Base-by-base conservation (phyloP, 2,888 invertebrate genomes). In the Perithous albicinctus region DNA sequence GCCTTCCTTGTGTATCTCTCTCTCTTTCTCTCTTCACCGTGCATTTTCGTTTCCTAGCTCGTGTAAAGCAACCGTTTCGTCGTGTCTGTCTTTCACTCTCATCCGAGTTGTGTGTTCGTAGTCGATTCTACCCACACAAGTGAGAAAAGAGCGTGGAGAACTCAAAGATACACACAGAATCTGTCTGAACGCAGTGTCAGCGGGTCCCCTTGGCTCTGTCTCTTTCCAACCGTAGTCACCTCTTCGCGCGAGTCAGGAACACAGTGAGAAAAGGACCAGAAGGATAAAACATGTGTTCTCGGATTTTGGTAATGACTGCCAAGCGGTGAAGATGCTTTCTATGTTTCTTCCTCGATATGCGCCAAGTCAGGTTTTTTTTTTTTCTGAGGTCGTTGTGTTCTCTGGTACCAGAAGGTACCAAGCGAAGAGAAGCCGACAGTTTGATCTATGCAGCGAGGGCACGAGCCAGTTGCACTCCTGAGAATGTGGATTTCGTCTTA, bases 391-490 rank as follows among this genome's bases (percentile, higher is more conserved):
- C 35, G 41, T 51, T 56, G n/a, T 43, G 12, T 46, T 23, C 12
- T 6, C 12, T 6, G 23, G 32, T 46, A 41, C 10, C 46, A 38
- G 35, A 41, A 29, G 51, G 18, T 23, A 43, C 23, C 32, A 69
- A n/a, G 51, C 18, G 26, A 66, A n/a, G 35, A 64, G 29, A 12
- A 10, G 54, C 0, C 18, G 23, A n/a, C n/a, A n/a, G n/a, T 18
- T 63, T 59, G 32, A 61, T 63, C 63, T 73, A 73, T 63, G 32
- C 15, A 26, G 43, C 67, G 63, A 64, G 48, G 69, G 69, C 78
- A 77, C 73, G 78, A 74, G 79, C 69, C 38, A 35, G 61, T 74
- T 81, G 81, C 81, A 82, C 81, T 82, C 74, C 15, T 69, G 38
- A 64, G 81, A 78, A 78, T 82, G 78, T 70, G 41, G 74, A 78